Evolutionary conservation across 2,797 vertebrate genomes (phyloP).

Genomic region (Tarsius wallacei): DNA sequence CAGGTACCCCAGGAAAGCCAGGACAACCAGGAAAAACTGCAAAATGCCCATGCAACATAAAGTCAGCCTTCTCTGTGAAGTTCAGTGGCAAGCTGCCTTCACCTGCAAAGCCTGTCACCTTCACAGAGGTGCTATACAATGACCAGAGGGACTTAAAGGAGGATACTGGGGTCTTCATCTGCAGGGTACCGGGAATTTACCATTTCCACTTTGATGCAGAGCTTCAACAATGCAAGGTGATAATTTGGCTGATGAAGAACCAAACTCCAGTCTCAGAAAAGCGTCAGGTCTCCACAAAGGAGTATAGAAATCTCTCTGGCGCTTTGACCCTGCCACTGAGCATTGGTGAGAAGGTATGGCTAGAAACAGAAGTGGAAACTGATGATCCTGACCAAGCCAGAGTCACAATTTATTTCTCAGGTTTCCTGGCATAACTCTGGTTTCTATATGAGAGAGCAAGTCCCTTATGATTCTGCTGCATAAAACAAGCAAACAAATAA

Average conservation of each 20-base stretch:
- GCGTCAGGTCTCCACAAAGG: neutral
- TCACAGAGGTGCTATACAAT: neutral
- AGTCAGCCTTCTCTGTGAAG: neutral
- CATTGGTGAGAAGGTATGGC: neutral
- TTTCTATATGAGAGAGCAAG: no score
- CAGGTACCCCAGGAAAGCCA: neutral
- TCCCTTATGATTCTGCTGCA: neutral
- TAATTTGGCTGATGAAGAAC: neutral
- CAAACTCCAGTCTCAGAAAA: neutral
- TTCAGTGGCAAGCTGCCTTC: neutral
- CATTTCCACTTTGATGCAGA: neutral
- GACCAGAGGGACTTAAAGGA: neutral
- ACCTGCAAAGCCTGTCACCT: neutral
- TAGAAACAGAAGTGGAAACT: neutral
- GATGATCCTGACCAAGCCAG: neutral
- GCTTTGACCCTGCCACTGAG: neutral
- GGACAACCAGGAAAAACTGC: neutral
- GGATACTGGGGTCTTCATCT: neutral
- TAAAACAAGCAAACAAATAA: neutral
- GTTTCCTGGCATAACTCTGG: neutral
- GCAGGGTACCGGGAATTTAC: neutral
- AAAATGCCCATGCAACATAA: neutral
- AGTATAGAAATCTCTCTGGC: neutral
- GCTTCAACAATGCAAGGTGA: neutral
- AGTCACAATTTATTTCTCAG: neutral